These are phyloP conservation scores for Plebejus argus DNA, from an alignment of 2,888 invertebrate species.

Conservation along the genomic window DNA sequence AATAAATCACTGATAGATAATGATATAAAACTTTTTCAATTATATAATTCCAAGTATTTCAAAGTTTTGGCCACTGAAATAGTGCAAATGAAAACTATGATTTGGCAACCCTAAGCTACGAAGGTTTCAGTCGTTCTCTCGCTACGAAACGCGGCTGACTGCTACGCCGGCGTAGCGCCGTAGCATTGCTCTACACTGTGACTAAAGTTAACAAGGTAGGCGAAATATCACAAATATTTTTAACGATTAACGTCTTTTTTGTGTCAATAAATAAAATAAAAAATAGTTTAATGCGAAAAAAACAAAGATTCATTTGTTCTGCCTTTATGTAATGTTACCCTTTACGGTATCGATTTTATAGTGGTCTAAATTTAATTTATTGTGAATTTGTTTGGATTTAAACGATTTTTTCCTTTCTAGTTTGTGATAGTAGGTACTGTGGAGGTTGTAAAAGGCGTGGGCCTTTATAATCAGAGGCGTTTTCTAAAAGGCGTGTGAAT, in stretches of 20 bases:
- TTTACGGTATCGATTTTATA: conserved; percentile 31
- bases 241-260: conserved; percentile 23
- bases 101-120: conserved; percentile 49
- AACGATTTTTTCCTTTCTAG: not conserved
- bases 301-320: not conserved
- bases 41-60: not conserved
- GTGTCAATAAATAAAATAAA: not conserved
- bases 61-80: not conserved
- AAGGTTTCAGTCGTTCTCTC: conserved; percentile 67
- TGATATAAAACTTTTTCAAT: not conserved
- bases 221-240: conserved; percentile 34
- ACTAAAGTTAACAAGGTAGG: conserved; percentile 43
- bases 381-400: not conserved
- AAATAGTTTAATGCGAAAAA: not conserved
- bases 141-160: conserved; percentile 61
- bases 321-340: conserved; percentile 31
- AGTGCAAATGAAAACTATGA: not conserved
- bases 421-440: not conserved
- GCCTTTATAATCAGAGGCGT: conserved; percentile 21
- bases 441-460: conserved; percentile 26
- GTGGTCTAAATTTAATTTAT: conserved; percentile 28
- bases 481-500: conserved; percentile 23
- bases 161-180: conserved; percentile 67
- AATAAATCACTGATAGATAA: not conserved
- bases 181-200: conserved; percentile 47